Conservation (phyloP, 2,797 vertebrate genomes). For the Macropus fuliginosus region DNA sequence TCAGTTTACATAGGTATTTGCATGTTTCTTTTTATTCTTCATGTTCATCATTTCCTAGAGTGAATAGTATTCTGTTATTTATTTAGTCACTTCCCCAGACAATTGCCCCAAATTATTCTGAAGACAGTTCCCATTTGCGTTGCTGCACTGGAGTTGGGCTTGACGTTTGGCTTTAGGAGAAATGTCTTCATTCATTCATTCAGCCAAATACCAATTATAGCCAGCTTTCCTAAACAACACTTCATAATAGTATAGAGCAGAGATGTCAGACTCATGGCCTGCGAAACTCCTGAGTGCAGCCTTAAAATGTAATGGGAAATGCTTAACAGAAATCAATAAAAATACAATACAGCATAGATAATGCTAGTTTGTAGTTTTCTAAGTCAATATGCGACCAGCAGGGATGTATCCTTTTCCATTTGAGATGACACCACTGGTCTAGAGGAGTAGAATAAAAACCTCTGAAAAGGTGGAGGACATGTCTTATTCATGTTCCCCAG, state of each 20-base stretch:
- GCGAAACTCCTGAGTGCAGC: not conserved
- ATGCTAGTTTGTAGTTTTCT: not conserved
- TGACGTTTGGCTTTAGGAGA: slow-evolving; percentile 37
- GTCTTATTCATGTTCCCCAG: not conserved
- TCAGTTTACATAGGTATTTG: not conserved
- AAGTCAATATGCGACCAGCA: not conserved
- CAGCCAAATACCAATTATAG: slow-evolving; percentile 43
- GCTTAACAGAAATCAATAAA: not conserved
- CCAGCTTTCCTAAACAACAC: slow-evolving; percentile 43
- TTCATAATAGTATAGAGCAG: slow-evolving; percentile 50
- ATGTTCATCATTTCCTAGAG: not conserved
- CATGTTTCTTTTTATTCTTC: not conserved
- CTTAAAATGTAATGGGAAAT: not conserved
- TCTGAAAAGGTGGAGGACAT: not conserved
- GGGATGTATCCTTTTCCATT: not conserved
- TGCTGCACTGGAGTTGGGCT: slow-evolving; percentile 31
- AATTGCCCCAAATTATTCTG: not conserved
- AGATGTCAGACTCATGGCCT: slow-evolving; percentile 17
- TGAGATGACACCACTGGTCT: not conserved
- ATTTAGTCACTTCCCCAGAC: not conserved
- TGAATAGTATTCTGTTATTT: not conserved
- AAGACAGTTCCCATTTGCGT: not conserved
- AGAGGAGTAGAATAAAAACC: not conserved
- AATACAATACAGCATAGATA: not conserved
- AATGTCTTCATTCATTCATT: slow-evolving; percentile 50